Percentiles rank a stretch among this genome's conserved stretches.
These are phyloP conservation scores for Caenorhabditis sp. DNA, from an alignment of 2,888 invertebrate genomes.

Conservation along the genomic window DNA sequence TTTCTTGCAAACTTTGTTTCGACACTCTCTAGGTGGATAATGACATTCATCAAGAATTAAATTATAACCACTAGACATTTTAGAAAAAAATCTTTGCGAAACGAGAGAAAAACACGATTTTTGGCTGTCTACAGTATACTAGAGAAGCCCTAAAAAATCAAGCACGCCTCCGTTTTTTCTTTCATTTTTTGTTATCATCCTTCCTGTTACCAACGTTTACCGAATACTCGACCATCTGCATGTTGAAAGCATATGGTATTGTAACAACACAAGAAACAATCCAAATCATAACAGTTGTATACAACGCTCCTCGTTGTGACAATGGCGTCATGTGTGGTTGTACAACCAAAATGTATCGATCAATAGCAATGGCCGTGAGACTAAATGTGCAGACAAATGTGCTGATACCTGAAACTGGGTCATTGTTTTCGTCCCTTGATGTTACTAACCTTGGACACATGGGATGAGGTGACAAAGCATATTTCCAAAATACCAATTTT, in stretches of 20 bases:
- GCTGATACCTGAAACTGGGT: neutral
- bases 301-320: constrained; percentile 45
- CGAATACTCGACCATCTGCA: constrained; percentile 72
- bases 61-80: too few relatives aligned
- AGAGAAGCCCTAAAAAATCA: too few relatives aligned
- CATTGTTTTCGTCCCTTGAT: neutral
- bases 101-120: too few relatives aligned
- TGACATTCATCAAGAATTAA: too few relatives aligned
- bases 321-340: constrained; percentile 59
- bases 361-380: constrained; percentile 93
- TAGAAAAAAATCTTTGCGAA: too few relatives aligned
- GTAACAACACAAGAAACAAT: constrained; percentile 81
- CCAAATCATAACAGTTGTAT: constrained; percentile 57
- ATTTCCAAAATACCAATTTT: constrained; percentile 89
- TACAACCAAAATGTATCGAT: constrained; percentile 86
- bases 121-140: too few relatives aligned
- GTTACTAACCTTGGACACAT: constrained; percentile 80
- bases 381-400: constrained; percentile 93
- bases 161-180: neutral
- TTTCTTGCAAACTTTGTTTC: too few relatives aligned
- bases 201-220: constrained; percentile 17
- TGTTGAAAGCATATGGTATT: constrained; percentile 88
- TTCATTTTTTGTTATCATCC: neutral
- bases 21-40: too few relatives aligned
- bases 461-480: constrained; percentile 89